Evolutionary conservation across 2,113 vertebrate genomes (phyloP), one percentile per base, ranked within the genome.

Genomic region (Stomatorhinus ivindoensis): DNA sequence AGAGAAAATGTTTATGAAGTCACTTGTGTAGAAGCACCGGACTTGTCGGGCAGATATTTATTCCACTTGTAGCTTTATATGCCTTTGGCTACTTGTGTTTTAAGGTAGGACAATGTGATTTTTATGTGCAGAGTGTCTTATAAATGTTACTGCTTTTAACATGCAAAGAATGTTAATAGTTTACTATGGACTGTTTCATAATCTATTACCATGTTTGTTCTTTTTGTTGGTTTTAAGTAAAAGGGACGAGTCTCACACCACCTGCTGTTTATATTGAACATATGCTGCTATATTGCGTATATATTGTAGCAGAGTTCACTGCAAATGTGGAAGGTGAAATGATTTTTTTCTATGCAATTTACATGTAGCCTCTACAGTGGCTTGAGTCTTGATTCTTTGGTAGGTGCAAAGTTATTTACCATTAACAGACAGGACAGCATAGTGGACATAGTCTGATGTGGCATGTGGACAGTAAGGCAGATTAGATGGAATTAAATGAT

Each of bases 401-500:
- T 50, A 46, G 9, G 76, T 84, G 55, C 24, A 65, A n/a, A 65
- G 2, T 86, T 73, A 58, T 86, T 86, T 85, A 35, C 21, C 42
- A 55, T 53, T 83, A 58, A 88, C 86, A 88, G 53, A 85, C 50
- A 51, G 15, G 46, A 83, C 88, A 83, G 82, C 87, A 31, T 93
- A 73, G 48, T 87, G 55, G 42, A 21, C 88, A 21, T 90, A 90
- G 89, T 88, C 61, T 90, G 89, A 92, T 13, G 73, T 27, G 91
- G 88, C 91, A 91, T 73, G 87, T 65, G 87, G 19, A 90, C 21
- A 90, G 91, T 93, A 90, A 91, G 31, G 89, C 91, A 94, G 94
- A 94, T 96, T 94, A 94, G 86, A 91, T 76, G 91, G 93, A 90
- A 93, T 95, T 95, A 95, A 92, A 93, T 92, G 94, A 94, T 95